phyloP scores from a whole-genome alignment of 2,888 invertebrate genomes.

The Gnatocerus cornutus region DNA sequence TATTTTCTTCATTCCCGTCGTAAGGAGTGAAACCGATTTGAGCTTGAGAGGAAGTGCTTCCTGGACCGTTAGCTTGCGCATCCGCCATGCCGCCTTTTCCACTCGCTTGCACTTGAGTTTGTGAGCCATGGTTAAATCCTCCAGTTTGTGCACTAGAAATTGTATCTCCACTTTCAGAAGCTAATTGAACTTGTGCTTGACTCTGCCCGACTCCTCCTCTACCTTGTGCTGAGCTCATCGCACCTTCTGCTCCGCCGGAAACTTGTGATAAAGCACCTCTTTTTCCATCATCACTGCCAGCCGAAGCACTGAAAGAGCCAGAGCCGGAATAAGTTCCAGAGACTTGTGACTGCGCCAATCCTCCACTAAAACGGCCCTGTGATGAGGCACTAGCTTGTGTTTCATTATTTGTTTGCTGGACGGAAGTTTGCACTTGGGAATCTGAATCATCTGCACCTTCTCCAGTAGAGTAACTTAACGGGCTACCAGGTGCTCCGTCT shows the following conservation, averaged over 20 bases:
- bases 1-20: constrained; percentile 75
- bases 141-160: constrained; percentile 84
- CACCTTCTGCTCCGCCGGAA: constrained; percentile 82
- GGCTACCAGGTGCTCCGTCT: neutral
- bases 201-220: constrained; percentile 83
- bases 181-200: constrained; percentile 84
- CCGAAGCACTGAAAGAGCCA: constrained; percentile 88
- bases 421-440: constrained; percentile 82
- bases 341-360: constrained; percentile 87
- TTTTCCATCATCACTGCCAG: constrained; percentile 83
- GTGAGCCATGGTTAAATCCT: constrained; percentile 84
- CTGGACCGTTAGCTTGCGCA: constrained; percentile 88
- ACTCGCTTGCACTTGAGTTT: constrained; percentile 86
- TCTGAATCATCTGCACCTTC: constrained; percentile 76
- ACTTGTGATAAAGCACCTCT: constrained; percentile 82
- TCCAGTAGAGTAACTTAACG: neutral
- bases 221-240: constrained; percentile 84
- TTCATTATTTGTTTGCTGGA: constrained; percentile 75
- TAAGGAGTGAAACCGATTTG: constrained; percentile 90
- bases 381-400: constrained; percentile 85
- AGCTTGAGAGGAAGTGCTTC: constrained; percentile 90
- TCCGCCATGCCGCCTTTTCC: constrained; percentile 89
- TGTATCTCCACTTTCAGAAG: constrained; percentile 84
- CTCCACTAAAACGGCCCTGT: constrained; percentile 83
- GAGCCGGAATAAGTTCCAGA: constrained; percentile 85